phyloP scores from a whole-genome alignment of 2,888 invertebrate genomes.

The Falcaria lacertinaria region DNA sequence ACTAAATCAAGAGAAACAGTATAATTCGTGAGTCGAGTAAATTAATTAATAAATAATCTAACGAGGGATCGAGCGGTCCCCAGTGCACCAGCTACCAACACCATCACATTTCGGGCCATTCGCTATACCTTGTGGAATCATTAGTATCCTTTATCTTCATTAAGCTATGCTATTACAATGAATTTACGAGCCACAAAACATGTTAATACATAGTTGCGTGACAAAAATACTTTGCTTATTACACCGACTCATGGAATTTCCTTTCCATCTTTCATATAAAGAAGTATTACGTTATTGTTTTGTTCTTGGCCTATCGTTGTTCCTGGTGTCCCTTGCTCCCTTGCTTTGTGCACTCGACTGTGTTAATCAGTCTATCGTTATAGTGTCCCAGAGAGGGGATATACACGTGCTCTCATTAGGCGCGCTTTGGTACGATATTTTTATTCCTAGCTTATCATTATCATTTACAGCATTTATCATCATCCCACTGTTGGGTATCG shows the following conservation, averaged over 20 bases:
- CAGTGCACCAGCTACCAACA: constrained; percentile 51
- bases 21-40: constrained; percentile 19
- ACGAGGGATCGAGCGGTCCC: constrained; percentile 48
- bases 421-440: no score
- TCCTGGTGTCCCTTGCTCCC: no score
- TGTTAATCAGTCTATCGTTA: no score
- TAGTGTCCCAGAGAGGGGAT: no score
- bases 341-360: no score
- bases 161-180: constrained; percentile 33
- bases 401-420: no score
- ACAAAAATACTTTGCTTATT: constrained; percentile 23
- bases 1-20: background rate
- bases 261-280: constrained; percentile 6
- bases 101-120: constrained; percentile 34
- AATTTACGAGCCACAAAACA: constrained; percentile 37
- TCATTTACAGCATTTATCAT: no score
- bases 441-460: no score
- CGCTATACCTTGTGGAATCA: constrained; percentile 7
- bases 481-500: no score
- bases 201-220: constrained; percentile 30
- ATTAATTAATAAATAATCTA: constrained; percentile 51
- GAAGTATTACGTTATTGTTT: constrained; percentile 8
- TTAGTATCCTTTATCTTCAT: constrained; percentile 38
- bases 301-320: no score
- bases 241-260: constrained; percentile 35